phyloP scores from a whole-genome alignment of 1,140 invertebrate species.

The Heliconius hewitsoni region DNA sequence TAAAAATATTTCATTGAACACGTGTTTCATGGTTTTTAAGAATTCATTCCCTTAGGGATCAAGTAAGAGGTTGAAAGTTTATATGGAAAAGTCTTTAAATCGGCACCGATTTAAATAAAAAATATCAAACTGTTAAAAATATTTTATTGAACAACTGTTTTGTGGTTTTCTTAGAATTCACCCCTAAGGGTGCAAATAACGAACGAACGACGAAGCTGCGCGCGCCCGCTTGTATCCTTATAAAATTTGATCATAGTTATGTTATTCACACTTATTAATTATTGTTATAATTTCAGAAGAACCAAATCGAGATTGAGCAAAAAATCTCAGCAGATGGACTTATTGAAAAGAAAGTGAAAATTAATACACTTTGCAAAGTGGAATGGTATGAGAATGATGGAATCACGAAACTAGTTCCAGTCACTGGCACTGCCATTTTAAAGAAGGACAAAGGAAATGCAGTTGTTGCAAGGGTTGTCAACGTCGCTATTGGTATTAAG shows the following conservation, averaged over 20 bases:
- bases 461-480: constrained; percentile 80
- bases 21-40: too few relatives aligned
- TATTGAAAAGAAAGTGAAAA: constrained; percentile 85
- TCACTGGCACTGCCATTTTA: constrained; percentile 82
- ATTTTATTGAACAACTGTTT: too few relatives aligned
- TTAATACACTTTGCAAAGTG: constrained; percentile 84
- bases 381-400: constrained; percentile 85
- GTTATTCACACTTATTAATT: constrained; percentile 7
- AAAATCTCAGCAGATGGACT: constrained; percentile 72
- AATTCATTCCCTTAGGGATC: too few relatives aligned
- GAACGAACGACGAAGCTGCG: too few relatives aligned
- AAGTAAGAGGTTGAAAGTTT: too few relatives aligned
- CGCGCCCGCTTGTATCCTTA: not conserved
- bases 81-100: too few relatives aligned
- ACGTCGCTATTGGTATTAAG: constrained; percentile 82
- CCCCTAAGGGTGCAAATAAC: too few relatives aligned
- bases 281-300: constrained; percentile 63
- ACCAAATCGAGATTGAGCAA: constrained; percentile 76
- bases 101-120: too few relatives aligned
- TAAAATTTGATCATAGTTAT: not conserved
- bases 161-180: too few relatives aligned
- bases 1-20: too few relatives aligned
- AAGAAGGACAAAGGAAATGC: constrained; percentile 80
- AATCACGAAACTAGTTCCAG: constrained; percentile 81
- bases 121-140: too few relatives aligned